A percentile compares a stretch with the other conserved stretches of the same genome.
These are phyloP conservation scores for Desmophyllum pertusum DNA, from an alignment of 92 coral and sea anemone species.

Conservation along the genomic window DNA sequence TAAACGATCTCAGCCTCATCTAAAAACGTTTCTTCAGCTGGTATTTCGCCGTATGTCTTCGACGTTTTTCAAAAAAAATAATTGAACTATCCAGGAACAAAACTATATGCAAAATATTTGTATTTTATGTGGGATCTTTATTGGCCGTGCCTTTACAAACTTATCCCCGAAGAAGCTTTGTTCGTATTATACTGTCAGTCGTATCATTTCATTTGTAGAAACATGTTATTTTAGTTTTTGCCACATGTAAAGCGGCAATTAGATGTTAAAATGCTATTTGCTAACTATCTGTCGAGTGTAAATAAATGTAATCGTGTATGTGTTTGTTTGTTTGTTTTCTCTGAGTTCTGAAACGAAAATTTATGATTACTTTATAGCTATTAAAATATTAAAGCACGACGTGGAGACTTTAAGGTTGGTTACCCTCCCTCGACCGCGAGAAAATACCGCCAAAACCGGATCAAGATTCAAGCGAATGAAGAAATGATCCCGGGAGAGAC, in stretches of 20 bases:
- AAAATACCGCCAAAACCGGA: neutral
- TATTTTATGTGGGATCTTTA: neutral
- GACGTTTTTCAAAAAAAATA: neutral
- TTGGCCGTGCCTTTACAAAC: too few relatives aligned
- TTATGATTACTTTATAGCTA: too few relatives aligned
- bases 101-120: neutral
- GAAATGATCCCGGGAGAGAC: neutral
- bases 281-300: neutral
- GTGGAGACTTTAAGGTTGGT: too few relatives aligned
- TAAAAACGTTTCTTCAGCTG: neutral
- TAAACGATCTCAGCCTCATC: neutral
- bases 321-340: neutral
- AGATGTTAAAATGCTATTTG: neutral
- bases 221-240: neutral
- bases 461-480: neutral
- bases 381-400: neutral
- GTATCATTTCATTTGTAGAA: neutral
- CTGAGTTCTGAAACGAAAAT: too few relatives aligned
- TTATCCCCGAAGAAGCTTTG: neutral
- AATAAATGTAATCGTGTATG: neutral
- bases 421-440: too few relatives aligned
- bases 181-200: neutral
- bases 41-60: neutral
- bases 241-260: neutral
- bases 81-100: neutral